Evolutionary conservation across 2,888 invertebrate genomes (phyloP), one percentile per base, ranked within the genome.

Genomic region (Tetranychus truncatus): DNA sequence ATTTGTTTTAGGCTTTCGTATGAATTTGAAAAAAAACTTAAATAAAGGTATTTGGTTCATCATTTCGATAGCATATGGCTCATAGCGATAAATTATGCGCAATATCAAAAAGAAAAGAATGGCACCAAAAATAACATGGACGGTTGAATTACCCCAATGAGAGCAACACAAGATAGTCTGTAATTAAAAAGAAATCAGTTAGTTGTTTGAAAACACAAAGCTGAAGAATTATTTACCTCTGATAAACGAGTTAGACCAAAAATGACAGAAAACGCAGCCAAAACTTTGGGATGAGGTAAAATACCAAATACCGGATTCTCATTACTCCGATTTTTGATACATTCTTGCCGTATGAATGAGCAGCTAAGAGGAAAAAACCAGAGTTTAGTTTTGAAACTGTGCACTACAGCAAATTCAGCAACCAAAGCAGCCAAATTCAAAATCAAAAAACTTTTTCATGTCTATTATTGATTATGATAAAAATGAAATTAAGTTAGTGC

Each of bases 221-320:
- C 1, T 69, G 1, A n/a, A 7, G 21, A 9, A 5, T 69, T 6
- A 69, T 5, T 69, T 69, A 69, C 69, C 69, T 69, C 69, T 21
- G 69, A 69, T 24, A 69, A 69, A 20, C 69, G 69, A 69, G 69
- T 69, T 24, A 69, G 20, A 20, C 20, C 20, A 20, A 69, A 69
- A 69, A 24, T 24, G 15, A 69, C 11, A 69, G 11, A 18, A 21
- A 5, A 20, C 6, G 69, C 20, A 11, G 34, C 21, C 18, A 69
- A 21, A 69, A 69, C 69, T 69, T 69, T 55, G 55, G 11, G 55
- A 15, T 55, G 55, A 15, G 55, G 55, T 15, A 55, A 55, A 55
- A 55, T 55, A 15, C 55, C 55, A 9, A 55, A 9, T 15, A 55
- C 11, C 3, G 55, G 55, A 15, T 55, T 55, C 55, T 55, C 55